Base-by-base conservation (phyloP, 2,797 vertebrate species). In the Danio aesculapii region DNA sequence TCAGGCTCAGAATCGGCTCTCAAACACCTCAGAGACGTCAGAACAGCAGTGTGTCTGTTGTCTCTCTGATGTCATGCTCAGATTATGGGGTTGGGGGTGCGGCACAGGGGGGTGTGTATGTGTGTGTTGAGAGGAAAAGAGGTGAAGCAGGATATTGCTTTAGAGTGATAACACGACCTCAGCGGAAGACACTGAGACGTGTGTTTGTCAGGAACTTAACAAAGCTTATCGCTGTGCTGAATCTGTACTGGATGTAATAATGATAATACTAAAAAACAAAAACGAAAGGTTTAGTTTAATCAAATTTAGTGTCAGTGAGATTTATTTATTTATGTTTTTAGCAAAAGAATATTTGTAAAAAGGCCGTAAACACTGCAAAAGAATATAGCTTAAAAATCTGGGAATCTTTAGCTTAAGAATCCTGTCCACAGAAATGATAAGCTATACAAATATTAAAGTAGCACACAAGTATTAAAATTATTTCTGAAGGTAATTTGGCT, bases 21-120 rank as follows among this genome's bases (percentile, higher is more conserved):
- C 82, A 86, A 89, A 88, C 86, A 84, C 85, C 82, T 81, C 21
- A 0, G 74, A 66, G 19, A 80, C 14, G 47, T 43, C 59, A 49
- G 79, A 76, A 84, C 77, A 6, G 81, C 71, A 64, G 77, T 75
- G 19, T 87, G 83, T 90, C 88, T 93, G 91, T 86, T 85, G 64
- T 86, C 82, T 76, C 81, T 90, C 90, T 85, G 83, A 86, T 81
- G 80, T 73, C 86, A 84, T 82, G 86, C 64, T 83, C 67, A 84
- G 86, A 87, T 85, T 83, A 82, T 39, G 61, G 83, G 80, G 88
- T 86, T 81, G 84, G 75, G 57, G 30, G 62, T 52, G 11, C 79
- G 61, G 83, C 67, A 79, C 14, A 62, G 71, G 80, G 47, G 77
- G 77, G 21, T 77, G 81, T 12, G 21, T 44, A n/a, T 12, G 4